phyloP scores from a whole-genome alignment of 2,797 vertebrate genomes.

The Pantherophis alleghaniensis region DNA sequence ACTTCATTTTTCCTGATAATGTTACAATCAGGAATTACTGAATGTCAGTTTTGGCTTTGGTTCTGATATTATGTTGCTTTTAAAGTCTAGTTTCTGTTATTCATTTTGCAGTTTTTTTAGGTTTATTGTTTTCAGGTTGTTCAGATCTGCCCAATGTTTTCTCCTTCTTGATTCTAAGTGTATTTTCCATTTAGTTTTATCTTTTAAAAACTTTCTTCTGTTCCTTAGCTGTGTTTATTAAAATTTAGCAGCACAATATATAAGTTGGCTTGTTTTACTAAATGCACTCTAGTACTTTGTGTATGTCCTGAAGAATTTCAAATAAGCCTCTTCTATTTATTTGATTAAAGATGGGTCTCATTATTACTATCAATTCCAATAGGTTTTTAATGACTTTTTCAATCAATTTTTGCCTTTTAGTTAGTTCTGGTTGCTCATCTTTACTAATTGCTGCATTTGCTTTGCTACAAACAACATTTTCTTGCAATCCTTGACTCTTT shows the following conservation, averaged over 20 bases:
- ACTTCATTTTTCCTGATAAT: background rate
- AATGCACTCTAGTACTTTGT: background rate
- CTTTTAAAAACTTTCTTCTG: too few species aligned
- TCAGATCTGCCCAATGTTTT: background rate
- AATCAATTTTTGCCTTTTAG: background rate
- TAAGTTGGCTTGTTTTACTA: background rate
- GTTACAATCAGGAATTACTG: background rate
- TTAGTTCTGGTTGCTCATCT: background rate
- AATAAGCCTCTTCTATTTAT: background rate
- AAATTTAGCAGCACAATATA: background rate
- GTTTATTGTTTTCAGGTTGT: background rate
- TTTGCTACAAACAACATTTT: background rate
- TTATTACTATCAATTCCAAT: background rate
- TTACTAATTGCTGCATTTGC: background rate
- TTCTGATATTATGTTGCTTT: background rate
- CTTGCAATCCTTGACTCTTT: background rate
- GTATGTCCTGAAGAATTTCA: background rate
- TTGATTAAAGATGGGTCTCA: background rate
- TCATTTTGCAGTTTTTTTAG: too few species aligned
- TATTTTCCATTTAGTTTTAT: background rate
- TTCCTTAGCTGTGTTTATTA: background rate
- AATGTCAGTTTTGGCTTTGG: background rate
- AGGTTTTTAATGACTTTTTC: background rate
- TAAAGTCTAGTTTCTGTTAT: background rate
- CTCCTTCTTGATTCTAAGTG: background rate